phyloP scores from a whole-genome alignment of 1,140 invertebrate species.

The Drosophila arizonae region DNA sequence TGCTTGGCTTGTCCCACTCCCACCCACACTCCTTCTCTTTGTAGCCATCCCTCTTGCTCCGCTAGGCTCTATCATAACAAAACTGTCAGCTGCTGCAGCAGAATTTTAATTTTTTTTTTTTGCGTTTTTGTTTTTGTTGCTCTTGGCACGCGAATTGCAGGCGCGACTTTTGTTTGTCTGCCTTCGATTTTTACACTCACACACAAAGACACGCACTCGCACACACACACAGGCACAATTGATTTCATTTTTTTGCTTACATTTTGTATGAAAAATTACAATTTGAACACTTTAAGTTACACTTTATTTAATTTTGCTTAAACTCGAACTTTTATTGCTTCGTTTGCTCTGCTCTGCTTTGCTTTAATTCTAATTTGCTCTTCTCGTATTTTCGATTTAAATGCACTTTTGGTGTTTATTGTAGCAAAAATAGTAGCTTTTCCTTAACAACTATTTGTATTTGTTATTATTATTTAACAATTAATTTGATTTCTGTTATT shows the following conservation, averaged over 20 bases:
- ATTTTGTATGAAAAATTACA: conserved; percentile 39
- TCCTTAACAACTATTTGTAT: conserved; percentile 36
- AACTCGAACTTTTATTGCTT: conserved; percentile 46
- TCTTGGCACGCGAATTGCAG: conserved; percentile 55
- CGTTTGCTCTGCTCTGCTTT: not conserved
- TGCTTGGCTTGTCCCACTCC: not conserved
- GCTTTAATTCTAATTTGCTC: conserved; percentile 14
- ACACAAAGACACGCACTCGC: conserved; percentile 16
- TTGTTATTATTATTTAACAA: conserved; percentile 31
- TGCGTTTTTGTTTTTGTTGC: conserved; percentile 22
- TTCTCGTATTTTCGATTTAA: conserved; percentile 50
- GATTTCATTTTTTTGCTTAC: conserved; percentile 71
- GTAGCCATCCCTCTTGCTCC: not conserved
- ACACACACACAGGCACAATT: conserved; percentile 39
- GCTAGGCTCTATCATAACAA: conserved; percentile 15
- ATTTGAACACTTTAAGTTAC: conserved; percentile 47
- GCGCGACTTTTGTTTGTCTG: conserved; percentile 67
- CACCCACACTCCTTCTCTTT: not conserved
- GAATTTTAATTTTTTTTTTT: conserved; percentile 6
- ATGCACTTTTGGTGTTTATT: conserved; percentile 72
- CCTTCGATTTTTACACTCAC: conserved; percentile 71
- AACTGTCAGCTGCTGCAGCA: conserved; percentile 46
- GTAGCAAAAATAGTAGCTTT: conserved; percentile 65
- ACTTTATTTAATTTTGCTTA: conserved; percentile 9
- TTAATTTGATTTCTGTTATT: conserved; percentile 16